Conservation (phyloP, 2,888 invertebrate species). For the Polydrusus cervinus region DNA sequence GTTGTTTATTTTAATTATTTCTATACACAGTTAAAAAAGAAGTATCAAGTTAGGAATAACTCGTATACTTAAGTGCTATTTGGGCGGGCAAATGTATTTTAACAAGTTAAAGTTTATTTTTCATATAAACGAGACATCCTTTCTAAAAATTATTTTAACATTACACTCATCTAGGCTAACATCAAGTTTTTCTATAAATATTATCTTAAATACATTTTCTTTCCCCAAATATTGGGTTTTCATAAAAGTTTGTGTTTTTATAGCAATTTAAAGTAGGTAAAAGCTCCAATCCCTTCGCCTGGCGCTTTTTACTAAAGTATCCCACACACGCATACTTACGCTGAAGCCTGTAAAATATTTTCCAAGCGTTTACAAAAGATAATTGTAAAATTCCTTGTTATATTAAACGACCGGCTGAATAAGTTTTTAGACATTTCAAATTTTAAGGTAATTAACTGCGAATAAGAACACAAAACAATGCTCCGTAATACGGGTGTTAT, state of each 20-base stretch:
- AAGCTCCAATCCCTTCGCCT: background rate
- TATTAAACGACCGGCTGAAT: background rate
- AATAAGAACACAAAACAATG: background rate
- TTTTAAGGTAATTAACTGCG: background rate
- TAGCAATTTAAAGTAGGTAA: constrained; percentile 5
- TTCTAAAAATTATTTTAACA: background rate
- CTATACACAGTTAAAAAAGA: too few relatives aligned
- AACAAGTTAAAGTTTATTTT: too few relatives aligned
- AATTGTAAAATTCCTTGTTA: constrained; percentile 16
- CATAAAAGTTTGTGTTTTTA: background rate
- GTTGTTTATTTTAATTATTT: too few relatives aligned
- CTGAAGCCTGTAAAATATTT: constrained; percentile 11
- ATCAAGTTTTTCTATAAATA: background rate
- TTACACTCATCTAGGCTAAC: background rate
- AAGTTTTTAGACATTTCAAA: constrained; percentile 4
- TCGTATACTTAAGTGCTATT: too few relatives aligned
- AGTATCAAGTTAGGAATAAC: too few relatives aligned
- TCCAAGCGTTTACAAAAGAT: constrained; percentile 4
- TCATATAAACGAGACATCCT: background rate
- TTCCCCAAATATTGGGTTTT: background rate
- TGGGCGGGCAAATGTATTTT: too few relatives aligned
- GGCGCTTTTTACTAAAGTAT: background rate
- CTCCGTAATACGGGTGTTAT: background rate
- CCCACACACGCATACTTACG: background rate
- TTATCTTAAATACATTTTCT: background rate